Conservation (phyloP, 2,888 invertebrate genomes). For the Latrodectus elegans region DNA sequence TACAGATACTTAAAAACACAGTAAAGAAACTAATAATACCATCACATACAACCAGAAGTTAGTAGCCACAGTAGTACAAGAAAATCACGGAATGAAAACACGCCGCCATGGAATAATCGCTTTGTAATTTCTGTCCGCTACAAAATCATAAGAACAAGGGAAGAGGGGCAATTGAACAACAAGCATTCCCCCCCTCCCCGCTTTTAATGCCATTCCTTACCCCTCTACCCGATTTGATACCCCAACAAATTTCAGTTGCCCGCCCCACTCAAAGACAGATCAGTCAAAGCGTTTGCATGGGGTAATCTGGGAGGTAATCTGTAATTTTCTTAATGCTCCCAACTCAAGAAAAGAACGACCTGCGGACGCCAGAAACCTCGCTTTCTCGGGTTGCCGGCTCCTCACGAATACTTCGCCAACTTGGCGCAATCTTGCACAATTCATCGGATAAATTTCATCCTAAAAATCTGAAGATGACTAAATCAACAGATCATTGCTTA, state of each 20-base stretch:
- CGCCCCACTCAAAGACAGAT: slow-evolving; percentile 65
- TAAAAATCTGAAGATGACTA: neutral
- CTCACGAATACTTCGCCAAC: slow-evolving; percentile 22
- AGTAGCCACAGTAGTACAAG: slow-evolving; percentile 35
- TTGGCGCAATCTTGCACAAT: slow-evolving; percentile 33
- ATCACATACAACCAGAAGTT: slow-evolving; percentile 6
- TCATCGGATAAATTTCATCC: neutral
- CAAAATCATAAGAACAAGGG: slow-evolving; percentile 43
- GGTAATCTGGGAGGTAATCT: slow-evolving; percentile 66
- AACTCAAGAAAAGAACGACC: slow-evolving; percentile 52
- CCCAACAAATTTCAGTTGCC: slow-evolving; percentile 58
- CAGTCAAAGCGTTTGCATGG: slow-evolving; percentile 69
- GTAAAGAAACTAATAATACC: neutral
- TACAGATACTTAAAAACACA: slow-evolving; percentile 9
- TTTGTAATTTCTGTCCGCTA: slow-evolving; percentile 53
- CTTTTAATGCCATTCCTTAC: slow-evolving; percentile 47
- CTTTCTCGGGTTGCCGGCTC: slow-evolving; percentile 37
- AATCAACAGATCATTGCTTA: neutral
- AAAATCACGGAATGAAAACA: slow-evolving; percentile 46
- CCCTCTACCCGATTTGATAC: slow-evolving; percentile 62
- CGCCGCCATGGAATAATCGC: slow-evolving; percentile 54
- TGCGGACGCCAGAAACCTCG: slow-evolving; percentile 64
- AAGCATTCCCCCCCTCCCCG: slow-evolving; percentile 21
- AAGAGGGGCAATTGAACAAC: slow-evolving; percentile 5
- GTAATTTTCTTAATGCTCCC: slow-evolving; percentile 68